Base-by-base conservation (phyloP, 2,797 vertebrate genomes). In the Sarcoramphus papa region DNA sequence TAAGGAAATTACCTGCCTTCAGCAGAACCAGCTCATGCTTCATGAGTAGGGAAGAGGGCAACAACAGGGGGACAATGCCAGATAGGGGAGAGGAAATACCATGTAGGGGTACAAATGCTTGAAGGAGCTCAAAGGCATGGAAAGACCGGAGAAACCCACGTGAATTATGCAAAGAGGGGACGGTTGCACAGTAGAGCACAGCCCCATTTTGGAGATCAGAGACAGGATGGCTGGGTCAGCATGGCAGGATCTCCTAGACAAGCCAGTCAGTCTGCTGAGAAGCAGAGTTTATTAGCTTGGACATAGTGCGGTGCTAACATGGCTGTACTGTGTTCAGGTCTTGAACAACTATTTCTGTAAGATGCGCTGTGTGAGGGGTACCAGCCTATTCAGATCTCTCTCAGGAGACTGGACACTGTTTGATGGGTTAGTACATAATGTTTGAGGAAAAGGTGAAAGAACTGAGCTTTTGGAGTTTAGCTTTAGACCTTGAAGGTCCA, bases 161-260 rank as follows among this genome's bases (percentile, higher is more conserved):
- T 41, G 41, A 53, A 13, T 72, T 33, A 48, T n/a, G 22, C 33
- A 48, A 70, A 57, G 50, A 47, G 18, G 30, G 21, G 10, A 83
- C 5, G 16, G 53, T n/a, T 35, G 24, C 8, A 41, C 12, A 25
- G 57, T 17, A 57, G 18, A 79, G 9, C 19, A 37, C 7, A 50
- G 41, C 8, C 25, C 37, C 1, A 1, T 11, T 62, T 75, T 48
- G 57, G 64, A 82, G 30, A 31, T 2, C 0, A 3, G 47, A 78
- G n/a, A 19, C 41, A 78, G 30, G 47, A 70, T 5, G 24, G 6
- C 18, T 83, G 27, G 84, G 56, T 50, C 47, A 63, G 40, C 13
- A 11, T 16, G 31, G 45, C 56, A 70, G 31, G 24, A 40, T 35
- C n/a, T 91, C 40, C 65, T 56, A 21, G 23, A 56, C 22, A 11